These are phyloP conservation scores for Trididemnum nubilum DNA, from an alignment of 23 tunicate genomes.

Conservation along the genomic window DNA sequence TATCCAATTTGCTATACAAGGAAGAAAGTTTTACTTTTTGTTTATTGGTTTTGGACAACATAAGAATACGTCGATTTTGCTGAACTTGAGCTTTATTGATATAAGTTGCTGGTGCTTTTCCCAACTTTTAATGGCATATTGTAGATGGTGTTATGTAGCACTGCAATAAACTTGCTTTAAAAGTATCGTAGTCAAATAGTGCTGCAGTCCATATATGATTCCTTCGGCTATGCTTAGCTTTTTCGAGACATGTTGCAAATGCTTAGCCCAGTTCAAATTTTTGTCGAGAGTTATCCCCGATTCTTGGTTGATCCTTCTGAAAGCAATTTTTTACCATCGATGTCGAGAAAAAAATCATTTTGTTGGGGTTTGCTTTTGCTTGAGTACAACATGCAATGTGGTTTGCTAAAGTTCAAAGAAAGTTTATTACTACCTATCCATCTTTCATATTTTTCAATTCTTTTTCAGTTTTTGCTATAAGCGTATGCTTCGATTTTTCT, in stretches of 20 bases:
- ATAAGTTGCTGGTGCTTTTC: not conserved
- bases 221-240: not conserved
- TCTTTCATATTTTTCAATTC: no score
- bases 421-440: no score
- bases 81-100: not conserved
- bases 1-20: not conserved
- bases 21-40: not conserved
- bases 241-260: not conserved
- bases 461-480: no score
- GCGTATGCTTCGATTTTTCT: no score
- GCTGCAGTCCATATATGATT: not conserved
- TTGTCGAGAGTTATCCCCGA: not conserved
- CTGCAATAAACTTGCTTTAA: not conserved
- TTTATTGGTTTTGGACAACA: not conserved
- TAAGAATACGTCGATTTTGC: not conserved
- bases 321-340: no score
- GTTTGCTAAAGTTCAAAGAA: no score
- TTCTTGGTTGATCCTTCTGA: no score
- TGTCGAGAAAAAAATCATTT: no score
- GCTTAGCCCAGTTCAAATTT: not conserved
- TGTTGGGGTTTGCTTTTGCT: no score
- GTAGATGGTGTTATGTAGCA: not conserved
- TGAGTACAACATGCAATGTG: no score
- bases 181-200: not conserved
- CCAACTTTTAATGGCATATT: not conserved